These are phyloP conservation scores for Lithosia quadra DNA, from an alignment of 2,888 invertebrate genomes.

Conservation along the genomic window DNA sequence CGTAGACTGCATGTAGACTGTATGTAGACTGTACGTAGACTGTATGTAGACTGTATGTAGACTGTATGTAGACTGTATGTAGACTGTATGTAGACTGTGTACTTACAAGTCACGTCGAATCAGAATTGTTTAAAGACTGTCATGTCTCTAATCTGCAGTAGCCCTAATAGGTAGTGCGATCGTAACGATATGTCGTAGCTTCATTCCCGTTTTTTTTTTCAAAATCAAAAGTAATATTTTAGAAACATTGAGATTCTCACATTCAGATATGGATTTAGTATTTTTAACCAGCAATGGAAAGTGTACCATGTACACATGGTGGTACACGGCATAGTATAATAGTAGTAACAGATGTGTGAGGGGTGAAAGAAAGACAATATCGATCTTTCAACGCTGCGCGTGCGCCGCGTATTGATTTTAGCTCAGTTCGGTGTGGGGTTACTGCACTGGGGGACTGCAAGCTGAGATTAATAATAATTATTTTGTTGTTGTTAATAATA, in stretches of 20 bases:
- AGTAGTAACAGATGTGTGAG: slow-evolving; percentile 71
- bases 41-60: no score
- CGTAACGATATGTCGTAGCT: no score
- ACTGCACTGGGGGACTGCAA: slow-evolving; percentile 37
- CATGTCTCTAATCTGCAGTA: no score
- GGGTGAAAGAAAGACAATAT: slow-evolving; percentile 79
- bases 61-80: no score
- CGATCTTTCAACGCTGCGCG: slow-evolving; percentile 73
- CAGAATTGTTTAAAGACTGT: no score
- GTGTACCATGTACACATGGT: neutral
- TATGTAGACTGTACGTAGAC: no score
- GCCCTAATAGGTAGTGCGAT: no score
- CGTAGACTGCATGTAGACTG: no score
- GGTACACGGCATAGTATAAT: slow-evolving; percentile 15
- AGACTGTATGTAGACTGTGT: no score
- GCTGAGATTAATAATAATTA: slow-evolving; percentile 23
- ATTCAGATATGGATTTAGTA: neutral
- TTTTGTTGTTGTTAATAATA: slow-evolving; percentile 3
- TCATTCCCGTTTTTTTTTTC: no score
- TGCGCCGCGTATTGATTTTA: slow-evolving; percentile 72
- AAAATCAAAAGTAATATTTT: no score
- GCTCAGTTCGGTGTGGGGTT: slow-evolving; percentile 60
- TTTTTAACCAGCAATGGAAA: slow-evolving; percentile 25
- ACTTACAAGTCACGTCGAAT: no score
- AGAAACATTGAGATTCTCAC: neutral